Conservation (phyloP, 2,888 invertebrate species). For the Melieria picta region DNA sequence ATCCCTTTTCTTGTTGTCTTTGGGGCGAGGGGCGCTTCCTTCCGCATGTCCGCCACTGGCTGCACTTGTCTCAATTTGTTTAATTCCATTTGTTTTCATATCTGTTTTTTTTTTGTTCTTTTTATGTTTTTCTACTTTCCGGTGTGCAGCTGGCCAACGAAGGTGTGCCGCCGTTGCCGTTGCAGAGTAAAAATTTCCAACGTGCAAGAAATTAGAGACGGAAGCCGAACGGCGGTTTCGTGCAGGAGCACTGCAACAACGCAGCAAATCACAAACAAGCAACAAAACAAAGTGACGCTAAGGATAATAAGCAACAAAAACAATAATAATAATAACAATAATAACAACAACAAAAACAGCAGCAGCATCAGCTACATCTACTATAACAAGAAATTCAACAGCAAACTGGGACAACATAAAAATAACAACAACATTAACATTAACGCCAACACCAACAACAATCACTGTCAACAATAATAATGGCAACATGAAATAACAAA, state of each 20-base stretch:
- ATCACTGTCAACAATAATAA: conserved; percentile 13
- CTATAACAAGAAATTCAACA: background rate
- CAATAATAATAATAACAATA: conserved; percentile 40
- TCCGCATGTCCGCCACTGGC: background rate
- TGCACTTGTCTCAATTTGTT: conserved; percentile 22
- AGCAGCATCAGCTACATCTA: too few species aligned
- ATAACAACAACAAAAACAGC: conserved; percentile 23
- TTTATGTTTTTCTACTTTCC: conserved; percentile 7
- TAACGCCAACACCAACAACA: conserved; percentile 9
- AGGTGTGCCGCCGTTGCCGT: conserved; percentile 55
- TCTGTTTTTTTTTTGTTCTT: background rate
- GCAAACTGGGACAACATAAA: conserved; percentile 10
- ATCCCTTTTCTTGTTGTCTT: conserved; percentile 24
- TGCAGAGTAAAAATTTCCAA: conserved; percentile 58
- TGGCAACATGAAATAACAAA: conserved; percentile 11
- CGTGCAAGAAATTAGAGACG: conserved; percentile 54
- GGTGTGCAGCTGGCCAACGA: conserved; percentile 53
- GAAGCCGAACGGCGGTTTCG: background rate
- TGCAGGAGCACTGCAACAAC: background rate
- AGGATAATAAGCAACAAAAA: conserved; percentile 33
- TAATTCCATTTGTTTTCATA: conserved; percentile 7
- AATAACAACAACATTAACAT: background rate
- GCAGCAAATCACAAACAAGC: conserved; percentile 4
- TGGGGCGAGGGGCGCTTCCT: background rate
- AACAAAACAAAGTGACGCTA: conserved; percentile 1